Evolutionary conservation across 1,140 invertebrate species (phyloP), one percentile per base, ranked within the genome.

Genomic region (Tetramorium simillimum): DNA sequence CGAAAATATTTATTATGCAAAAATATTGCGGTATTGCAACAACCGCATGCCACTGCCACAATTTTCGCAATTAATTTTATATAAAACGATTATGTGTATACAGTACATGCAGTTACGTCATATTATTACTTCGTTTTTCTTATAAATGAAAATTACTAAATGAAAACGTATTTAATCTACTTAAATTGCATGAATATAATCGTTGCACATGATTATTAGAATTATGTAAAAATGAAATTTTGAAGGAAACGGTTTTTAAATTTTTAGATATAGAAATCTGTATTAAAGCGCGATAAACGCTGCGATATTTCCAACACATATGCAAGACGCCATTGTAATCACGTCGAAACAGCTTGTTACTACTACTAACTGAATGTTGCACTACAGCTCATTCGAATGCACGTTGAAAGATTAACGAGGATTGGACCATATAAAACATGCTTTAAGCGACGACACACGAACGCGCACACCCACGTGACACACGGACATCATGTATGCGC

Each of bases 321-420:
- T 3, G 18, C 51, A n/a, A n/a, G 51, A 18, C 16, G 18, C 24
- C 37, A 16, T 49, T 43, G 43, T 77, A 85, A 85, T 46, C 58
- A 46, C 28, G 53, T 76, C 28, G 33, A 63, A 78, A 78, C n/a
- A 46, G 80, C 60, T 78, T 78, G 82, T 85, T 78, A 58, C 60
- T 24, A 65, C 43, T 24, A 40, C 60, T 40, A 77, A 85, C 60
- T 84, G n/a, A 7, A 60, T 76, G 73, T 56, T 63, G 73, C 46
- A 65, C 37, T 63, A n/a, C 9, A 51, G 14, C 49, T 58, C 40
- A 84, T 84, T 84, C 80, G 53, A 73, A 84, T 73, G 67, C 53
- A 33, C 69, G 80, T 84, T 60, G 80, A 84, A 84, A 84, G 80
- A 84, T 84, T 84, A 84, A 84, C 80, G 69, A 82, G 80, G 51